Evolutionary conservation across 2,797 vertebrate species (phyloP).

Genomic region (Danio jaintianensis): DNA sequence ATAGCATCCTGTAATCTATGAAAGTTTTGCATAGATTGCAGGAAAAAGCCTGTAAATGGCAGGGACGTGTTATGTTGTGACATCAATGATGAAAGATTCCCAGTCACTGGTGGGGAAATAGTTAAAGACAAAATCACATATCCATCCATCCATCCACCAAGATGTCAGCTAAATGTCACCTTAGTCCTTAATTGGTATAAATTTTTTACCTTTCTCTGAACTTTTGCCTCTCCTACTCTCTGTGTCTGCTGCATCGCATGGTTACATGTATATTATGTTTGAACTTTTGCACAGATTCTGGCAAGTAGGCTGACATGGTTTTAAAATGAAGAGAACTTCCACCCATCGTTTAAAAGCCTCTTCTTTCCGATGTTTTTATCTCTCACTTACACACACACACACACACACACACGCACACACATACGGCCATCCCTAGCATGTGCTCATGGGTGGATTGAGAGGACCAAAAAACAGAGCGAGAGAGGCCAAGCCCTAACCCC

Average conservation of each 20-base stretch:
- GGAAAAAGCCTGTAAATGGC: too few relatives aligned
- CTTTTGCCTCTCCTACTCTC: not conserved
- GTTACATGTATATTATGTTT: constrained; percentile 1
- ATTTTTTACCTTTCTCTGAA: constrained; percentile 11
- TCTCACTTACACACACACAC: constrained; percentile 47
- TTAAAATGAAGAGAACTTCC: constrained; percentile 37
- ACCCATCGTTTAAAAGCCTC: constrained; percentile 40
- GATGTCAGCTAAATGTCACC: not conserved
- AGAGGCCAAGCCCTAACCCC: constrained; percentile 70
- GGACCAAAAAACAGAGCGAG: constrained; percentile 73
- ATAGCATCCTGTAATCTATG: too few relatives aligned
- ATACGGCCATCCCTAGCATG: constrained; percentile 71
- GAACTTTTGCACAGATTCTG: constrained; percentile 25
- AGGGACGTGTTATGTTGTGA: too few relatives aligned
- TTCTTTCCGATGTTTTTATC: constrained; percentile 31
- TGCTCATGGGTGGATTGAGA: constrained; percentile 81
- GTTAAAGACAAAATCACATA: not conserved
- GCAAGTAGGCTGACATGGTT: constrained; percentile 23
- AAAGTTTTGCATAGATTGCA: too few relatives aligned
- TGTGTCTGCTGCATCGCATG: not conserved
- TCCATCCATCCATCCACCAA: not conserved
- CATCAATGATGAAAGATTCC: too few relatives aligned
- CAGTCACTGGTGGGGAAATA: not conserved
- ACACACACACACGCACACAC: constrained; percentile 56
- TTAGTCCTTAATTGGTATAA: constrained; percentile 17